These are phyloP conservation scores for Pristionchus mayeri DNA, from an alignment of 2,888 invertebrate species.

Conservation along the genomic window DNA sequence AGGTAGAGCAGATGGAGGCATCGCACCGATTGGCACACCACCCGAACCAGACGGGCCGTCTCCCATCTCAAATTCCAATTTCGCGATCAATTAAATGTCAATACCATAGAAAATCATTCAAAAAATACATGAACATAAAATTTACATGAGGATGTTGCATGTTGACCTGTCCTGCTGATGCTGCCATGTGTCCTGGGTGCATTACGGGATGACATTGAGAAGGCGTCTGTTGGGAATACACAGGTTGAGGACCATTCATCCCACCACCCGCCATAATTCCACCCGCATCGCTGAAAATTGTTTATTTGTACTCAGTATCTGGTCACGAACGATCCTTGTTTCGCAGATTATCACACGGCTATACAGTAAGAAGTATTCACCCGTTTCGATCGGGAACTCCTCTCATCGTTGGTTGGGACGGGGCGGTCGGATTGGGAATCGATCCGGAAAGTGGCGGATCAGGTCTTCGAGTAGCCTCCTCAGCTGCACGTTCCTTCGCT, in stretches of 20 bases:
- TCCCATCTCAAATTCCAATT: not conserved
- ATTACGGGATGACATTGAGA: not conserved
- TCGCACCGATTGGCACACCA: not conserved
- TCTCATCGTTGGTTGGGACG: not conserved
- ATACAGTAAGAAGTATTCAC: no score
- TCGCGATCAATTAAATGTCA: not conserved
- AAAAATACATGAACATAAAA: slow-evolving; percentile 9
- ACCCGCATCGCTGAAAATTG: not conserved
- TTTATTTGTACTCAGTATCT: not conserved
- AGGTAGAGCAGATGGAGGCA: slow-evolving; percentile 42
- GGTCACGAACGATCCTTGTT: not conserved
- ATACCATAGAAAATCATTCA: not conserved
- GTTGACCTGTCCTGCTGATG: not conserved
- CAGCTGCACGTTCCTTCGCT: slow-evolving; percentile 7
- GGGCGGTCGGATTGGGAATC: not conserved
- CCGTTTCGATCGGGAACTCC: slow-evolving; percentile 23
- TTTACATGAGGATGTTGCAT: not conserved
- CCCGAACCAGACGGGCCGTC: not conserved
- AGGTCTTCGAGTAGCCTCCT: slow-evolving; percentile 14
- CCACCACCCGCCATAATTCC: not conserved
- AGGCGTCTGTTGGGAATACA: not conserved
- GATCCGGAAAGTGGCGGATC: not conserved
- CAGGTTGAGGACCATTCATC: not conserved
- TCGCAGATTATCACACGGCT: not conserved
- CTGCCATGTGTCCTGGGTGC: slow-evolving; percentile 7